These are phyloP conservation scores for Eristalinus aeneus DNA, from an alignment of 2,888 invertebrate genomes.

Conservation along the genomic window DNA sequence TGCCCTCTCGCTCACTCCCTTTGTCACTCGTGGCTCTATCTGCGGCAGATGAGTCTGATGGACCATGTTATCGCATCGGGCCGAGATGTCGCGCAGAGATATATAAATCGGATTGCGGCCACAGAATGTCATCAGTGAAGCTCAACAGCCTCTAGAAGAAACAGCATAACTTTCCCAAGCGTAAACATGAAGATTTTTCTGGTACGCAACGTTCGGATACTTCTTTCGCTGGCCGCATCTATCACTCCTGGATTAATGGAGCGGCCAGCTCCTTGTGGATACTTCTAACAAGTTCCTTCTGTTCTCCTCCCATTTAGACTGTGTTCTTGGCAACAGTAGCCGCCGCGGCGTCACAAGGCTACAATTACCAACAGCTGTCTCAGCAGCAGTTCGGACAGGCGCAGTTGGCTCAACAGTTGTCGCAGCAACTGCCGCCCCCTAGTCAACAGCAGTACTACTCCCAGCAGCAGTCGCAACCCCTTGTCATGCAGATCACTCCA, in stretches of 20 bases:
- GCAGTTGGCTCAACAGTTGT: slow-evolving; percentile 31
- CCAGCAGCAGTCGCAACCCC: slow-evolving; percentile 45
- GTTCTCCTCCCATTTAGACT: slow-evolving; percentile 35
- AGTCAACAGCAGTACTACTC: slow-evolving; percentile 46
- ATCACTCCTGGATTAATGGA: slow-evolving; percentile 36
- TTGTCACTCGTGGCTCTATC: background rate
- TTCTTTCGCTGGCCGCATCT: background rate
- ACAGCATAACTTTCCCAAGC: slow-evolving; percentile 75
- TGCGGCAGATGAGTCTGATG: background rate
- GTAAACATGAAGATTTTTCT: slow-evolving; percentile 79
- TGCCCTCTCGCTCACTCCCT: slow-evolving; percentile 9
- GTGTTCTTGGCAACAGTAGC: slow-evolving; percentile 61
- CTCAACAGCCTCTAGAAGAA: slow-evolving; percentile 72
- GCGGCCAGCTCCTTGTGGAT: background rate
- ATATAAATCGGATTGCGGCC: slow-evolving; percentile 74
- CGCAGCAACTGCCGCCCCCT: slow-evolving; percentile 72
- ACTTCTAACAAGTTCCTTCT: slow-evolving; percentile 4
- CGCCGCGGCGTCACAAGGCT: slow-evolving; percentile 54
- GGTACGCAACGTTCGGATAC: slow-evolving; percentile 74
- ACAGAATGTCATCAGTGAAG: slow-evolving; percentile 75
- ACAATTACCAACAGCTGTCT: slow-evolving; percentile 46
- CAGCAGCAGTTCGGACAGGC: slow-evolving; percentile 72
- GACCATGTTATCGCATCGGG: slow-evolving; percentile 26
- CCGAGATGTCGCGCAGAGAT: slow-evolving; percentile 51
- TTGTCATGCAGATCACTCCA: slow-evolving; percentile 57